Evolutionary conservation across 2,113 vertebrate genomes (phyloP).

Genomic region (Tricholaema leucomelas): DNA sequence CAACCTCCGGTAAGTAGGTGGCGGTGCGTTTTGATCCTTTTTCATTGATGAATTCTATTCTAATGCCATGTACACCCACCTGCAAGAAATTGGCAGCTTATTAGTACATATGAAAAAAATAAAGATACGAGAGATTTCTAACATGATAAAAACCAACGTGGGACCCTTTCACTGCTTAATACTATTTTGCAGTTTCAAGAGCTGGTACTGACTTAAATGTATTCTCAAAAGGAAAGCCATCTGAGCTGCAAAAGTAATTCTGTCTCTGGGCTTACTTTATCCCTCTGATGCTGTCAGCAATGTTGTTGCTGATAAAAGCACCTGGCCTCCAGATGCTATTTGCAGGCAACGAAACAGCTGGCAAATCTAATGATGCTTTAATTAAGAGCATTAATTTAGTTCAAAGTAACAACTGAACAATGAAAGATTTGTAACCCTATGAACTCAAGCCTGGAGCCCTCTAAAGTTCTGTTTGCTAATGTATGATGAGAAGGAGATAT

Average conservation of each 20-base stretch:
- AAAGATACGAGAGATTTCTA: slow-evolving; percentile 24
- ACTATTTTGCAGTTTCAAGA: neutral
- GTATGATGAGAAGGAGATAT: neutral
- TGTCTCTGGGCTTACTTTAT: neutral
- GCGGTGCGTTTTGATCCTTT: slow-evolving; percentile 99
- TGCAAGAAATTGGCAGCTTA: slow-evolving; percentile 80
- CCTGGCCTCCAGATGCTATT: neutral
- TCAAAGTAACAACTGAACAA: neutral
- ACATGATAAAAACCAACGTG: neutral
- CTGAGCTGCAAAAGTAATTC: neutral
- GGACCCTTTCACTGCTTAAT: neutral
- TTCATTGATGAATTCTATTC: slow-evolving; percentile 99
- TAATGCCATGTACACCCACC: slow-evolving; percentile 99
- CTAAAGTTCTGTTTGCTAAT: neutral
- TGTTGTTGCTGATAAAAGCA: neutral
- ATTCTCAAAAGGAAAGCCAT: neutral
- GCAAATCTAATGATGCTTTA: neutral
- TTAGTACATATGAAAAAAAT: slow-evolving; percentile 58
- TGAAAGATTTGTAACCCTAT: neutral
- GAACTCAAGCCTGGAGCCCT: neutral
- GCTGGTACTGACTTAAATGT: neutral
- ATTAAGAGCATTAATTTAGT: neutral
- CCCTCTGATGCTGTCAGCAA: neutral
- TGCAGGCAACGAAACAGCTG: neutral
- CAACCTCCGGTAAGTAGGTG: slow-evolving; percentile 99